Evolutionary conservation across 2,888 invertebrate species (phyloP).

Genomic region (Timema podura): DNA sequence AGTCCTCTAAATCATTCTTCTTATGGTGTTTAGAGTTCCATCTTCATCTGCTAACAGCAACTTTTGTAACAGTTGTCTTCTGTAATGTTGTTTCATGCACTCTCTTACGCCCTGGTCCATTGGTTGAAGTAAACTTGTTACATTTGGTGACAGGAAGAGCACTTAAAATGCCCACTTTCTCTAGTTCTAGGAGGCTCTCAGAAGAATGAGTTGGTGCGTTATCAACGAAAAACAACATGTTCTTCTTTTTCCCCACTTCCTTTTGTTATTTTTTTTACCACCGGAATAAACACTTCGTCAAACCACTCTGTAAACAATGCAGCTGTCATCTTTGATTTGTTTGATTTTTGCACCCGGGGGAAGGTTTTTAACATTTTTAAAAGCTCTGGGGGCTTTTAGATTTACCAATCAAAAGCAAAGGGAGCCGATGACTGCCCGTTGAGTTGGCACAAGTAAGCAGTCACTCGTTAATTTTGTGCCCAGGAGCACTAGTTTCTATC

Average conservation of each 20-base stretch:
- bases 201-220: slow-evolving; percentile 13
- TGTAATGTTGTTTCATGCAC: slow-evolving; percentile 13
- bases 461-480: slow-evolving; percentile 9
- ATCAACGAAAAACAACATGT: neutral
- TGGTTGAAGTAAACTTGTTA: slow-evolving; percentile 17
- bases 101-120: slow-evolving; percentile 13
- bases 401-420: neutral
- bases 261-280: slow-evolving; percentile 9
- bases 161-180: slow-evolving; percentile 10
- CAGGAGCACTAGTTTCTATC: slow-evolving; percentile 5
- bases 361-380: neutral
- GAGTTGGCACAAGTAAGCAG: neutral
- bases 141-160: slow-evolving; percentile 17
- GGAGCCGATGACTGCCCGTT: neutral
- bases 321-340: neutral
- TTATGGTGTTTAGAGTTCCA: neutral
- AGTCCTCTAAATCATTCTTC: neutral
- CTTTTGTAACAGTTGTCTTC: slow-evolving; percentile 9
- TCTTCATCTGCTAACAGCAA: slow-evolving; percentile 13
- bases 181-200: neutral
- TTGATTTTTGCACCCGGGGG: neutral
- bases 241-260: neutral
- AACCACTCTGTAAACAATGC: slow-evolving; percentile 3
- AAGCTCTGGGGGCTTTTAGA: neutral
- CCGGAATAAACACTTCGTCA: neutral